Conservation (phyloP, 2,888 invertebrate genomes). For the Ophion slaviceki region DNA sequence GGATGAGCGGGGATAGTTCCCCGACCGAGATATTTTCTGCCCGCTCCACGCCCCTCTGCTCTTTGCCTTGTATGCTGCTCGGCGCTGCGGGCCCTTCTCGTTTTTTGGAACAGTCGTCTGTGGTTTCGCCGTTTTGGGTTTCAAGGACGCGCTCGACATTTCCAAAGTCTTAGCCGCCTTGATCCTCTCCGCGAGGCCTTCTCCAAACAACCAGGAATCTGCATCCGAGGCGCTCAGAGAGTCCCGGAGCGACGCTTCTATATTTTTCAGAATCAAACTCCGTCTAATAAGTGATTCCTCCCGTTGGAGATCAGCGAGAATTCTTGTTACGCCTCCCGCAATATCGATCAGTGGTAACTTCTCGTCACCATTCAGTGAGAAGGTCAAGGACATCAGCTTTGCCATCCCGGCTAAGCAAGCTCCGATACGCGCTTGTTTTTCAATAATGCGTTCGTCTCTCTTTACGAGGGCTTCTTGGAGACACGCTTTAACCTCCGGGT, state of each 20-base stretch:
- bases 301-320: constrained; percentile 28
- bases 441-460: no score
- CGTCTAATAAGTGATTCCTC: constrained; percentile 34
- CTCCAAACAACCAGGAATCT: constrained; percentile 28
- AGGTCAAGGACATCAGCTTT: not conserved
- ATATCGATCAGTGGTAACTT: not conserved
- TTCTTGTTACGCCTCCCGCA: not conserved
- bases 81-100: constrained; percentile 23
- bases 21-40: not conserved
- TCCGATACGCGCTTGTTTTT: constrained; percentile 29
- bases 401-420: constrained; percentile 37
- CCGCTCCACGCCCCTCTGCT: constrained; percentile 13
- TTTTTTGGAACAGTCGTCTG: constrained; percentile 14
- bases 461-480: no score
- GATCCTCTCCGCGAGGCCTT: not conserved
- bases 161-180: constrained; percentile 17
- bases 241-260: constrained; percentile 25
- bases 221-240: constrained; percentile 10
- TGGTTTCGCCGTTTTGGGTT: constrained; percentile 4
- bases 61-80: not conserved
- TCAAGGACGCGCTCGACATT: constrained; percentile 6
- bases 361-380: constrained; percentile 18
- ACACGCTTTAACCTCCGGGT: no score
- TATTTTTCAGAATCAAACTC: constrained; percentile 45
- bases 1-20: not conserved